Base-by-base conservation (phyloP, 2,888 invertebrate species). In the Drosophila merina region DNA sequence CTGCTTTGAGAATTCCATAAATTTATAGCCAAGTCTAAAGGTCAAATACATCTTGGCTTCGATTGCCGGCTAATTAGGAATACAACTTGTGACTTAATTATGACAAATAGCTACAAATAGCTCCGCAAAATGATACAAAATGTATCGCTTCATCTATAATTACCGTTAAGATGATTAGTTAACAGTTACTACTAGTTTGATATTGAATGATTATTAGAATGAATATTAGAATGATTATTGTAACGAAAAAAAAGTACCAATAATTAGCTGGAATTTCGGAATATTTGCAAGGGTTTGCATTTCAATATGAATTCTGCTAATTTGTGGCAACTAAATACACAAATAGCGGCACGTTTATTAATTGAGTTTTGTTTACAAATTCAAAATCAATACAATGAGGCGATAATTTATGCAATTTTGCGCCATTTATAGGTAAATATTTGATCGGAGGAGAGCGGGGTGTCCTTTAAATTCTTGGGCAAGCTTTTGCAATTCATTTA, bases 261-360 rank as follows among this genome's bases (percentile, higher is more conserved):
- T 14, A 14, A 14, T 14, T 14, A 14, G 14, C 14, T 14, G 14
- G 14, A 14, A 14, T 1, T 14, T 14, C 1, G 14, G 1, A 2
- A 20, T 20, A 1, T 20, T 20, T 2, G 20, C 14, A 20, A 20
- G 20, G 4, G 33, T 33, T 33, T 33, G 33, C 10, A n/a, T 33
- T 33, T 10, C n/a, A 51, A 38, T 12, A 9, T 20, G 20, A 20
- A 25, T 26, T 12, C 9, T 33, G 20, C 28, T 54, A 54, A 54
- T 28, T 59, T 45, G n/a, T n/a, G 12, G 28, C 59, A 59, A 54
- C 45, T 58, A 54, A 45, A 52, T 33, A 45, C 14, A 30, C 12
- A 44, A 14, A 44, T n/a, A 44, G n/a, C 25, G 30, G 44, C 33
- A 20, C 14, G 36, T 36, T 36, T 12, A 56, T 28, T 20, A 12